Evolutionary conservation across 2,888 invertebrate genomes (phyloP), one percentile per base, ranked within the genome.

Genomic region (Lathronympha strigana): DNA sequence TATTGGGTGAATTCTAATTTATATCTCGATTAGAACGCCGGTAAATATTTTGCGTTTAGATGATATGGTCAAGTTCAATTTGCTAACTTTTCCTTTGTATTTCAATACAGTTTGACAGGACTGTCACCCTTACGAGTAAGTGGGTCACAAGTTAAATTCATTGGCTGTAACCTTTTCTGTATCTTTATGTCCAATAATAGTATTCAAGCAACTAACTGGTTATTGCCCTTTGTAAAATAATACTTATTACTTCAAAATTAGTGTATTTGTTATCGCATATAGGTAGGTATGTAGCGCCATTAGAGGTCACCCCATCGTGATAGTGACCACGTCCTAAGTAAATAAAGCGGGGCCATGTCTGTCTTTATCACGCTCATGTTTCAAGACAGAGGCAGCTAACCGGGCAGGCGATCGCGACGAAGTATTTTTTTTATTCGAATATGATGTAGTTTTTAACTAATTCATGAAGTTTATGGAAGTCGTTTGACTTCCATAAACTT

Each of bases 191-290:
- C 8, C 31, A 31, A 1, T 25, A 4, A 25, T 4, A 25, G 25
- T 25, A 25, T 43, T 21, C 13, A 21, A 43, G 13, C 13, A 43
- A 9, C 19, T 17, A 43, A 21, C n/a, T 28, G 19, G 19, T 63
- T 63, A 47, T 55, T 38, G 54, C 28, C 54, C 38, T 28, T 28
- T 45, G 61, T 33, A 53, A 61, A 61, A 50, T 50, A 61, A 28
- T 19, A 53, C 43, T 11, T 6, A 4, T 21, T 38, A 9, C 4
- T 4, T 45, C 13, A n/a, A 21, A 45, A 11, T 19, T 21, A 11
- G 11, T 23, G 13, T 23, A 9, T 21, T 31, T 33, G 43, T 43
- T 53, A 45, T 61, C 40, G 17, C 28, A 2, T 21, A 19, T 11
- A n/a, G 11, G 17, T 9, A n/a, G 19, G n/a, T n/a, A n/a, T n/a